These are phyloP conservation scores for Drymodes brunneopygia DNA, from an alignment of 2,113 vertebrate species.

Conservation along the genomic window DNA sequence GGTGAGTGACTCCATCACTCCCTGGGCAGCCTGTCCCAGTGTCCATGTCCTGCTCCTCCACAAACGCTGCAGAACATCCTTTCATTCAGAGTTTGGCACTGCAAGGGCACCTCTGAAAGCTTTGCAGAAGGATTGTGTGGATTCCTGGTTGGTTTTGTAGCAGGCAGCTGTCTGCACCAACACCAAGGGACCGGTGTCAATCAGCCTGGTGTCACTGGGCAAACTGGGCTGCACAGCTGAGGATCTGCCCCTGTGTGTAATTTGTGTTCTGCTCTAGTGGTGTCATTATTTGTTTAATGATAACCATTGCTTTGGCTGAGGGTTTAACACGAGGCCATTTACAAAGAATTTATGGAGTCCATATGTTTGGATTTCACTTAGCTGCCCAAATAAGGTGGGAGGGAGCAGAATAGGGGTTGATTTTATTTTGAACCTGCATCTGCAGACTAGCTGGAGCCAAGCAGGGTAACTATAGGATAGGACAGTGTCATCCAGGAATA, in stretches of 20 bases:
- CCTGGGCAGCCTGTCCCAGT: background rate
- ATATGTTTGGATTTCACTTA: slow-evolving; percentile 19
- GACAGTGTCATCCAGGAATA: background rate
- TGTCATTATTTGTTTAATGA: slow-evolving; percentile 4
- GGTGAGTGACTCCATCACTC: background rate
- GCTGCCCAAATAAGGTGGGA: background rate
- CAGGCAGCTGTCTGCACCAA: background rate
- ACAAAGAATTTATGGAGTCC: slow-evolving; percentile 8
- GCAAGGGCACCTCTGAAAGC: background rate
- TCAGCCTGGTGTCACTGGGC: background rate
- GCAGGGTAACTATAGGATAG: slow-evolving; percentile 8
- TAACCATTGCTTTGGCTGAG: slow-evolving; percentile 23
- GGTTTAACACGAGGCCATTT: background rate
- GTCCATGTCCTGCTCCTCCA: background rate
- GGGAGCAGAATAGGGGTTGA: background rate
- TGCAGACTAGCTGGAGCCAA: slow-evolving; percentile 50
- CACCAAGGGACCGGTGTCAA: background rate
- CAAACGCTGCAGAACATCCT: background rate
- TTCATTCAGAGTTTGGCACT: background rate
- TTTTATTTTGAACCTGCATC: slow-evolving; percentile 11
- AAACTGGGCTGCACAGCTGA: background rate
- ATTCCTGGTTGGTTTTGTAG: background rate
- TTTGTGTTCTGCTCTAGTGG: background rate
- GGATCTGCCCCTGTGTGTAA: background rate
- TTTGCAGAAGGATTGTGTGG: background rate